Percentiles rank a stretch among this genome's conserved stretches.
Evolutionary conservation across 2,797 vertebrate genomes (phyloP).

Genomic region (Helostoma temminkii): DNA sequence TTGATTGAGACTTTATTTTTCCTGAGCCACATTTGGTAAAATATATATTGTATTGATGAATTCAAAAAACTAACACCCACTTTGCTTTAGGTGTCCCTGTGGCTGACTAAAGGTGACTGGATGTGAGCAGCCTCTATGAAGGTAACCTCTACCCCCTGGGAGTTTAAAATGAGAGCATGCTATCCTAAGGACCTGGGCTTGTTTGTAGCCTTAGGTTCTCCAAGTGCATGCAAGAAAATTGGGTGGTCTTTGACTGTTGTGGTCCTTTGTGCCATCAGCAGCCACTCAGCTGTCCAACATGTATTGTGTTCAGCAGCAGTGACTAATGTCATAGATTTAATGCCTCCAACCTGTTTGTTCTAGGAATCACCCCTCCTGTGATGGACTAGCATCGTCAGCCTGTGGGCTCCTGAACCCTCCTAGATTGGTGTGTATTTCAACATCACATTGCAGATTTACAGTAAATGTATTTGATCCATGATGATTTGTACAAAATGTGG

Average conservation of each 20-base stretch:
- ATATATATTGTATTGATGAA: fast-evolving
- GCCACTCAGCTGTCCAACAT: constrained; percentile 93
- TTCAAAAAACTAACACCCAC: not conserved
- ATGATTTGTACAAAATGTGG: constrained; percentile 85
- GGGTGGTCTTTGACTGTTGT: constrained; percentile 90
- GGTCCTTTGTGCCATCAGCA: constrained; percentile 77
- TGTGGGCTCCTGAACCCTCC: fast-evolving
- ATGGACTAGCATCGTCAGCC: fast-evolving
- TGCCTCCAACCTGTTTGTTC: not conserved
- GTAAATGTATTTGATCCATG: constrained; percentile 82
- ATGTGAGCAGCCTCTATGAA: fast-evolving
- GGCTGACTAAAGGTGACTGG: not conserved
- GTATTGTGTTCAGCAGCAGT: too few relatives aligned
- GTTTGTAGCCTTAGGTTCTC: constrained; percentile 84
- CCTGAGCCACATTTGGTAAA: constrained; percentile 78
- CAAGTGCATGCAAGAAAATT: constrained; percentile 90
- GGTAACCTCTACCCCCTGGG: constrained; percentile 20
- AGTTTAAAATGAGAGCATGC: constrained; percentile 73
- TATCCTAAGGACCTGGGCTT: constrained; percentile 87
- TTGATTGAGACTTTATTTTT: constrained; percentile 74
- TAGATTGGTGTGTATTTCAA: constrained; percentile 43
- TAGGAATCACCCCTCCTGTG: not conserved
- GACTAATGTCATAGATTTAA: not conserved
- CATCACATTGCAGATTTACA: fast-evolving
- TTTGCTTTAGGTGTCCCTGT: constrained; percentile 25